These are phyloP conservation scores for Callipepla californica DNA, from an alignment of 2,113 vertebrate genomes.

Conservation along the genomic window DNA sequence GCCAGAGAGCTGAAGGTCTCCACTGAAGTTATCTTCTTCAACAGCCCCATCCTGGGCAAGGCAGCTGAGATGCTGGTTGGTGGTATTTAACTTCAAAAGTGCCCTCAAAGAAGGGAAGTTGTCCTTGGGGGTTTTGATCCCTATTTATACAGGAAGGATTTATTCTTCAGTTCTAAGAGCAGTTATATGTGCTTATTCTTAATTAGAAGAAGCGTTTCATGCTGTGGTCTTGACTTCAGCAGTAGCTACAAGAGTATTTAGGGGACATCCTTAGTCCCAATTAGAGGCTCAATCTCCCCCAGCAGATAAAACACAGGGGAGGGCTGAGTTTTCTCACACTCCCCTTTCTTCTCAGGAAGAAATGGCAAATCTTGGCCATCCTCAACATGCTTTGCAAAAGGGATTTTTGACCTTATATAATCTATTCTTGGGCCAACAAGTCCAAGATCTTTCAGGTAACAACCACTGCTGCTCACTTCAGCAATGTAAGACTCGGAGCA, in stretches of 20 bases:
- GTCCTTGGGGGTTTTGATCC: not conserved
- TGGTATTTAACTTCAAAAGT: not conserved
- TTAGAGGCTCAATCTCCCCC: not conserved
- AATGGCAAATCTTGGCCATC: not conserved
- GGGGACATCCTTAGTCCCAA: not conserved
- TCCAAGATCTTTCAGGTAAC: not conserved
- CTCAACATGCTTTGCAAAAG: not conserved
- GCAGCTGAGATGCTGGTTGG: not conserved
- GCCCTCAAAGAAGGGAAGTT: not conserved
- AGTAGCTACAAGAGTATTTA: not conserved
- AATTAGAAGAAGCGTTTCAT: not conserved
- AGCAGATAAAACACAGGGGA: not conserved
- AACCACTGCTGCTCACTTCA: not conserved
- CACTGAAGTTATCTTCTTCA: fast-evolving
- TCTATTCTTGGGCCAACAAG: not conserved
- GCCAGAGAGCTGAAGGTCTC: not conserved
- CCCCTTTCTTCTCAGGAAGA: not conserved
- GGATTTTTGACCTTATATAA: not conserved
- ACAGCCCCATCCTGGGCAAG: not conserved
- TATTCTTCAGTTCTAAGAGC: no score
- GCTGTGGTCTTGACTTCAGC: not conserved
- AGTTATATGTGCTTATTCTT: not conserved
- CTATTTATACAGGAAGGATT: not conserved
- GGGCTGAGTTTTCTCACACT: not conserved
- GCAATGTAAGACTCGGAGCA: not conserved